These are phyloP conservation scores for Peromyscus maniculatus DNA, from an alignment of 2,113 vertebrate species.

Conservation along the genomic window DNA sequence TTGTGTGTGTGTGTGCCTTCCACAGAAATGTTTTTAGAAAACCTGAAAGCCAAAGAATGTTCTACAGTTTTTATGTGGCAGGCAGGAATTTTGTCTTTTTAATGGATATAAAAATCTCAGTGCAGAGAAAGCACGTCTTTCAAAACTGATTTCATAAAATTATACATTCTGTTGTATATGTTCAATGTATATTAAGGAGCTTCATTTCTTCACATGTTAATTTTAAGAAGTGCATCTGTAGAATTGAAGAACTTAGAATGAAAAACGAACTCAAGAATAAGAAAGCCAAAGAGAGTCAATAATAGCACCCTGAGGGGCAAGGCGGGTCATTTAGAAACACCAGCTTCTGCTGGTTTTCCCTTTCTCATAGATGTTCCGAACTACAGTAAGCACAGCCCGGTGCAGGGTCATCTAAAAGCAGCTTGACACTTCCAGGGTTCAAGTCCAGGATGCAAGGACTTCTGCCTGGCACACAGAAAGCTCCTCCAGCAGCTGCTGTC, in stretches of 20 bases:
- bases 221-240: constrained; percentile 49
- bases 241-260: constrained; percentile 52
- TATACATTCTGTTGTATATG: not conserved
- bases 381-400: not conserved
- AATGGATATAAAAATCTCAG: constrained; percentile 32
- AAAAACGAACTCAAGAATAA: constrained; percentile 69
- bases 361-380: not conserved
- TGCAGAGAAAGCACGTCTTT: not conserved
- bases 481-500: not conserved
- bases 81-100: constrained; percentile 12
- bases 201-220: constrained; percentile 29
- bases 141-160: constrained; percentile 48
- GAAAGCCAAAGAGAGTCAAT: not conserved
- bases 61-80: not conserved
- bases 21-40: not conserved
- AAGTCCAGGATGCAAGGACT: not conserved
- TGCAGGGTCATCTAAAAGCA: constrained; percentile 56
- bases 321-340: not conserved
- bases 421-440: constrained; percentile 29
- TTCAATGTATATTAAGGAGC: not conserved
- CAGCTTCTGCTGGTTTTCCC: constrained; percentile 20
- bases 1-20: not conserved
- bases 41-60: not conserved
- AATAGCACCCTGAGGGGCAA: constrained; percentile 14
- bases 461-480: not conserved